These are phyloP conservation scores for Drosophila trapezifrons DNA, from an alignment of 1,140 invertebrate species.

Conservation along the genomic window DNA sequence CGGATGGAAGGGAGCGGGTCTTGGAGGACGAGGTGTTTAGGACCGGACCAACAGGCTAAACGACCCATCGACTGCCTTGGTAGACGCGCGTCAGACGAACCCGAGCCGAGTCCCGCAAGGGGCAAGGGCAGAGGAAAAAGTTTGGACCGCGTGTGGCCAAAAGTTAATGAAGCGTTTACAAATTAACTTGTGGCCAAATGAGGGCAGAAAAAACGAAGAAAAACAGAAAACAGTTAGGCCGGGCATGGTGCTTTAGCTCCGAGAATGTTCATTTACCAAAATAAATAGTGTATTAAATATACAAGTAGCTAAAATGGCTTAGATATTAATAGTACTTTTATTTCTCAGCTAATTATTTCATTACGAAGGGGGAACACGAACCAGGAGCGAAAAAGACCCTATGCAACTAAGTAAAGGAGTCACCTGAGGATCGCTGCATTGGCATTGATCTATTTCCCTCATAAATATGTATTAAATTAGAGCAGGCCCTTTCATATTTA, in stretches of 20 bases:
- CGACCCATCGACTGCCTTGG: conserved; percentile 43
- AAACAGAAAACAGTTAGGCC: conserved; percentile 29
- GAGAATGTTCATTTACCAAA: too few relatives aligned
- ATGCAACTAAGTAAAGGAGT: conserved; percentile 1
- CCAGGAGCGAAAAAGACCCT: too few relatives aligned
- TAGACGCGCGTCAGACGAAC: conserved; percentile 72
- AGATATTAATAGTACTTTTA: too few relatives aligned
- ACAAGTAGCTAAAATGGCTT: too few relatives aligned
- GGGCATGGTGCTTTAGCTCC: conserved; percentile 2
- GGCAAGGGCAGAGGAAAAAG: conserved; percentile 45
- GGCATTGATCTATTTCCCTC: conserved; percentile 67
- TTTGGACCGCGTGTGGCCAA: conserved; percentile 73
- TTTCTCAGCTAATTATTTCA: background rate
- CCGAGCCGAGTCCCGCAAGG: conserved; percentile 32
- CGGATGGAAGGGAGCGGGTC: background rate
- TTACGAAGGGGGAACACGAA: too few relatives aligned
- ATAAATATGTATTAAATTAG: conserved; percentile 80
- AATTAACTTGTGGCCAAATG: conserved; percentile 62
- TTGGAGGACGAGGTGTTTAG: conserved; percentile 63
- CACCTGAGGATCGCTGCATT: conserved; percentile 6
- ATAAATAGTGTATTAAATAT: background rate
- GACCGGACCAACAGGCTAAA: conserved; percentile 51
- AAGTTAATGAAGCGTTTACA: conserved; percentile 80
- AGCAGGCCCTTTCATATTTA: conserved; percentile 34
- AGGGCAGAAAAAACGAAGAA: background rate